Evolutionary conservation across 2,113 vertebrate genomes (phyloP), one percentile per base, ranked within the genome.

Genomic region (Pygoscelis adeliae): DNA sequence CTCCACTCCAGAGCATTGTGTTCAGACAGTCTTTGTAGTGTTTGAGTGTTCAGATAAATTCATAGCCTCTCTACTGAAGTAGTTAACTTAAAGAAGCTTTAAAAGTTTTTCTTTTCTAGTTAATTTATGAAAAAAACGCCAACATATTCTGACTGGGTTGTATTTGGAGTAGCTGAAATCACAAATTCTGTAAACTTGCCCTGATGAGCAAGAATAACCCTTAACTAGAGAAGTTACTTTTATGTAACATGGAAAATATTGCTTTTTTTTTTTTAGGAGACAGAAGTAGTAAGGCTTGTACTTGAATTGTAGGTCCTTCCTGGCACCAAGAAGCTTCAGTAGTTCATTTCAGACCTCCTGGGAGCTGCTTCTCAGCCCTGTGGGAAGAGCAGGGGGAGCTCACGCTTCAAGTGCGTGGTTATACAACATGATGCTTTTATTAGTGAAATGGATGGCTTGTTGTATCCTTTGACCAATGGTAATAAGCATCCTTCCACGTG

Each of bases 171-270:
- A 73, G 11, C 38, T 65, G 79, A 69, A 91, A 84, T 72, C 3
- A 36, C 36, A 42, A 10, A 29, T 34, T 76, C 34, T 0, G 0
- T 71, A 3, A 38, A 6, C 11, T 26, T 74, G 7, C 7, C 10
- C 49, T 66, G n/a, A 3, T 36, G 36, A 73, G 40, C 6, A 10
- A 58, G 65, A 88, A 27, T 47, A 30, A 47, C 34, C 1, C 6
- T 38, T 47, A 34, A 14, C 7, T 32, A 3, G 44, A 52, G 49
- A 29, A 69, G 61, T 44, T 78, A 15, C 25, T 42, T 46, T 5
- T 9, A 2, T 18, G 25, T 15, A 27, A 19, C 5, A 0, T 23
- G 36, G 42, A 16, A 49, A 59, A 40, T 6, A 0, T 5, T 5
- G 7, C 1, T 71, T 3, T 38, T 53, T 81, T 46, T 42, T 42